Percentiles rank a stretch among this genome's conserved stretches.
These are phyloP conservation scores for Cryptoblepharus egeriae DNA, from an alignment of 2,797 vertebrate species.

Conservation along the genomic window DNA sequence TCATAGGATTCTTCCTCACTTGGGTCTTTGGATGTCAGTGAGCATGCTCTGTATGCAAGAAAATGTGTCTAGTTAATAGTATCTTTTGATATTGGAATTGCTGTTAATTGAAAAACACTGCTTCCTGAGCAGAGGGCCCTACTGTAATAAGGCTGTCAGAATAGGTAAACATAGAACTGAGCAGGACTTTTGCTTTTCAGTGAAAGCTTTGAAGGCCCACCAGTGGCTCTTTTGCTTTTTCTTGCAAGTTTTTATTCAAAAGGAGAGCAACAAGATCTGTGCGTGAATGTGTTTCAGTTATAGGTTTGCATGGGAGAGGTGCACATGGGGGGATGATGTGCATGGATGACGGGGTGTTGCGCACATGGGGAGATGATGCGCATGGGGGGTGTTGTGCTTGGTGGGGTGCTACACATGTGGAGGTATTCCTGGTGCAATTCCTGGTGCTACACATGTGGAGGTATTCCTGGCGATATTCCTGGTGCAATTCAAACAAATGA, in stretches of 20 bases:
- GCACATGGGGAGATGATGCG: too few species aligned
- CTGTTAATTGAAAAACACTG: background rate
- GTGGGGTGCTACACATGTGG: too few species aligned
- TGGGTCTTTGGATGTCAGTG: background rate
- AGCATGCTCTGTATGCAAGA: too few species aligned
- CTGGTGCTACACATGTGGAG: too few species aligned
- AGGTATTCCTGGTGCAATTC: too few species aligned
- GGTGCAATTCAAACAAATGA: background rate
- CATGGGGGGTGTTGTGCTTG: too few species aligned
- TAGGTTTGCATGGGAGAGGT: too few species aligned
- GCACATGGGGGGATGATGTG: too few species aligned
- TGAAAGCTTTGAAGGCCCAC: constrained; percentile 49
- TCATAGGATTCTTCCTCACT: background rate
- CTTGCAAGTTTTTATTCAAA: background rate
- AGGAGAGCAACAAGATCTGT: background rate
- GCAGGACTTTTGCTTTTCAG: background rate
- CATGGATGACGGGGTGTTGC: too few species aligned
- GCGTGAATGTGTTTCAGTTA: accelerated
- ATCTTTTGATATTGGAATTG: background rate
- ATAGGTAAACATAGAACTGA: background rate
- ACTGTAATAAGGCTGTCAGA: background rate
- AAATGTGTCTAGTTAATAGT: background rate
- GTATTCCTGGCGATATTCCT: background rate
- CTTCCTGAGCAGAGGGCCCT: background rate
- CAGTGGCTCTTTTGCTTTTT: constrained; percentile 21